A percentile compares a stretch with the other conserved stretches of the same genome.
Evolutionary conservation across 2,797 vertebrate species (phyloP).

Genomic region (Sphenopsis melanotis): DNA sequence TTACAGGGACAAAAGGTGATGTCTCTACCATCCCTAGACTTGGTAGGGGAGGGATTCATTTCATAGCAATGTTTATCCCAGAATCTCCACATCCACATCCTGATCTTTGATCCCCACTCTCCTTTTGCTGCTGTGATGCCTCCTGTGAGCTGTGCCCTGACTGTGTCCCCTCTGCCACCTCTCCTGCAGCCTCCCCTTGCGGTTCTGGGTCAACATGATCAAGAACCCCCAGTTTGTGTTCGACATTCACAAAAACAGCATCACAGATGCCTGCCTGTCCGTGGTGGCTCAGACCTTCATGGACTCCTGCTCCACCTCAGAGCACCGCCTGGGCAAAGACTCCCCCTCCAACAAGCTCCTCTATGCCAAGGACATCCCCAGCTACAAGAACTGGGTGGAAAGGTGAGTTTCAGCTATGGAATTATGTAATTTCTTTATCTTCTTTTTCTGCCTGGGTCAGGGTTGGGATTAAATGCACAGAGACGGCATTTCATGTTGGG

Average conservation of each 20-base stretch:
- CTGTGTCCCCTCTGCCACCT: neutral
- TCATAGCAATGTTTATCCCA: neutral
- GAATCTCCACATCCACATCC: rapidly evolving
- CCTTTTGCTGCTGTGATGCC: neutral
- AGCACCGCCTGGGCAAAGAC: constrained; percentile 97
- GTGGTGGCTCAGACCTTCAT: constrained; percentile 98
- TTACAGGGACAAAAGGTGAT: neutral
- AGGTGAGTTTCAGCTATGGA: constrained; percentile 71
- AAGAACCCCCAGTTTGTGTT: constrained; percentile 84
- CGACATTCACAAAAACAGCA: constrained; percentile 98
- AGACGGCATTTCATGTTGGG: rapidly evolving
- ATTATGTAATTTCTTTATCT: neutral
- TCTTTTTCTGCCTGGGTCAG: neutral
- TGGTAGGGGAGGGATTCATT: neutral
- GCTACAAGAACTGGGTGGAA: constrained; percentile 98
- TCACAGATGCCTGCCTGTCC: constrained; percentile 93
- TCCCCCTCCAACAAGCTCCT: constrained; percentile 97
- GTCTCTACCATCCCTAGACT: rapidly evolving
- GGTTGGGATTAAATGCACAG: rapidly evolving
- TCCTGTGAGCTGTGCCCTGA: neutral
- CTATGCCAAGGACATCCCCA: constrained; percentile 98
- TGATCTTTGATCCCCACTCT: rapidly evolving
- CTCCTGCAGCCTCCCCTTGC: constrained; percentile 72
- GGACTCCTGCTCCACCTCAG: constrained; percentile 97
- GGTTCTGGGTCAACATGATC: constrained; percentile 86